A percentile compares a stretch with the other conserved stretches of the same genome.
These are phyloP conservation scores for Amblyopsis rosae DNA, from an alignment of 2,113 vertebrate species.

Conservation along the genomic window DNA sequence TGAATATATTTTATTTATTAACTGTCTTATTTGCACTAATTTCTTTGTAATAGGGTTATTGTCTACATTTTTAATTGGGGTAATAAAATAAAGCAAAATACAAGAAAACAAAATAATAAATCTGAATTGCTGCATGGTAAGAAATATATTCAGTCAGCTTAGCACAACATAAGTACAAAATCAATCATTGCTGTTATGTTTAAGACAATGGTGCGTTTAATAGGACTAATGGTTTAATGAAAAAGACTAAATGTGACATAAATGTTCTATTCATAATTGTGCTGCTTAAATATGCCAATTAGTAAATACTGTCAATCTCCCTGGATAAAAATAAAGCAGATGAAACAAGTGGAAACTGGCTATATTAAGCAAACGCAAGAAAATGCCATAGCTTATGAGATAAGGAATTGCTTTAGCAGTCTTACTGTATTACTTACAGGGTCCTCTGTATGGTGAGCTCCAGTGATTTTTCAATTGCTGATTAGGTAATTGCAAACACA, in stretches of 20 bases:
- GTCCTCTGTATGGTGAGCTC: conserved; percentile 41
- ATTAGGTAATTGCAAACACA: conserved; percentile 68
- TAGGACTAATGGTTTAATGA: not conserved
- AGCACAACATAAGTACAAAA: not conserved
- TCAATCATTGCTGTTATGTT: not conserved
- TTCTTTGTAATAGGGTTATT: no score
- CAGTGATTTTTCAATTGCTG: conserved; percentile 55
- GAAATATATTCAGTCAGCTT: no score
- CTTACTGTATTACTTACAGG: conserved; percentile 32
- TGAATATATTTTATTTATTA: no score
- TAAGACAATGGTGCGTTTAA: not conserved
- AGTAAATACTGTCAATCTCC: conserved; percentile 15
- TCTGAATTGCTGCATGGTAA: no score
- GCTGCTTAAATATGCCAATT: conserved; percentile 23
- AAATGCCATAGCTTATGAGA: conserved; percentile 45
- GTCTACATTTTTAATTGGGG: no score
- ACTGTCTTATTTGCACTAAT: no score
- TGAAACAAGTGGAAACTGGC: conserved; percentile 22
- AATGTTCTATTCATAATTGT: not conserved
- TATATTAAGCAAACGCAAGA: conserved; percentile 46
- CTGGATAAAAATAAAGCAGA: conserved; percentile 30
- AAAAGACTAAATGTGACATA: conserved; percentile 5
- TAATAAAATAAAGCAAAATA: no score
- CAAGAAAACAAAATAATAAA: no score
- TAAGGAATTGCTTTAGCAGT: conserved; percentile 41